Evolutionary conservation across 2,113 vertebrate species (phyloP).

Genomic region (Lagopus muta): DNA sequence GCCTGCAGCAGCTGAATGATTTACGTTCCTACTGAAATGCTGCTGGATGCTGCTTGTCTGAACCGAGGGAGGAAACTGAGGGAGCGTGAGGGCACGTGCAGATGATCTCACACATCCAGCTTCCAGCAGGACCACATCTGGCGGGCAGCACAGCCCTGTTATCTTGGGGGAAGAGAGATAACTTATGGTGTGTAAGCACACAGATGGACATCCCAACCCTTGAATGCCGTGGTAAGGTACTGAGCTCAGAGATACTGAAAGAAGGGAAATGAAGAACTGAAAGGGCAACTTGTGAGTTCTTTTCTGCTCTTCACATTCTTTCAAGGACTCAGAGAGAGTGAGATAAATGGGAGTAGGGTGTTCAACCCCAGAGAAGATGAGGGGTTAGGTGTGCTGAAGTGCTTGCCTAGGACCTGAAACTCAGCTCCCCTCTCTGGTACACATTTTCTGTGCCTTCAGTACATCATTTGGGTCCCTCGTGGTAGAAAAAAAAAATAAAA

Average conservation of each 20-base stretch:
- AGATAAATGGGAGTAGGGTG: neutral
- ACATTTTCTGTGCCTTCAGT: neutral
- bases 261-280: neutral
- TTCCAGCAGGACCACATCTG: conserved; percentile 52
- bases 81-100: neutral
- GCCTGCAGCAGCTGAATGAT: neutral
- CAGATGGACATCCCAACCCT: neutral
- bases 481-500: neutral
- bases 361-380: neutral
- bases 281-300: neutral
- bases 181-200: neutral
- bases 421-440: neutral
- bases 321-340: neutral
- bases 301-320: neutral
- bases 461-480: neutral
- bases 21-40: neutral
- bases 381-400: neutral
- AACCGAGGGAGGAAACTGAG: neutral
- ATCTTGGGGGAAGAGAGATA: neutral
- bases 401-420: neutral
- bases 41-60: conserved; percentile 8
- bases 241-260: neutral
- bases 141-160: neutral
- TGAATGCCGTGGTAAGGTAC: fast-evolving
- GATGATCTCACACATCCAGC: conserved; percentile 41